phyloP scores from a whole-genome alignment of 53 echinoderm and acorn worm genomes.

The Zoroaster sp. region DNA sequence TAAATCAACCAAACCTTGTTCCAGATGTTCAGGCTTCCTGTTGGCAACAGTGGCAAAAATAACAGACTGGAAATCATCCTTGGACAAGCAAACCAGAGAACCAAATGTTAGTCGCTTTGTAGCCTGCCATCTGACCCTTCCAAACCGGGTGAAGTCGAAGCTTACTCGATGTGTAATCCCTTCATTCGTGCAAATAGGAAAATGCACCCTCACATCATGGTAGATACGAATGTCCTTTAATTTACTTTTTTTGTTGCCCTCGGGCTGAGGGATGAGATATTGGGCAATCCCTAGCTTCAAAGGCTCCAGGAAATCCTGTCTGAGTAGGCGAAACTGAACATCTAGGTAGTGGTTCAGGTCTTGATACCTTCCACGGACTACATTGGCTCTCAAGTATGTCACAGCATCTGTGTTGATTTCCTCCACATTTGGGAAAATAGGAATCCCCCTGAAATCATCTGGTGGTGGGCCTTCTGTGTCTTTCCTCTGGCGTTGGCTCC shows the following conservation, averaged over 20 bases:
- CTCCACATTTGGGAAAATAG: constrained; percentile 67
- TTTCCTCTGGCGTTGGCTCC: not conserved
- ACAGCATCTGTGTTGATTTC: constrained; percentile 62
- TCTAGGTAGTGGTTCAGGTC: constrained; percentile 88
- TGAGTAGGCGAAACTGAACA: constrained; percentile 90
- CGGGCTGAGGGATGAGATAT: constrained; percentile 45
- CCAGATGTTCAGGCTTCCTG: constrained; percentile 73
- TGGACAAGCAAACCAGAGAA: constrained; percentile 83
- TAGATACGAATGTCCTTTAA: constrained; percentile 86
- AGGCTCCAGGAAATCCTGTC: constrained; percentile 89
- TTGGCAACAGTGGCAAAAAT: constrained; percentile 91
- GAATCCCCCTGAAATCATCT: constrained; percentile 79
- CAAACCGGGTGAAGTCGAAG: constrained; percentile 69
- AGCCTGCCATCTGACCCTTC: constrained; percentile 78
- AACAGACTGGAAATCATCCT: constrained; percentile 80
- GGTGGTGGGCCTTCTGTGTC: constrained; percentile 67
- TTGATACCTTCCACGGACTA: constrained; percentile 67
- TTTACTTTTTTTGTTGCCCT: constrained; percentile 46
- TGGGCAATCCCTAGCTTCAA: constrained; percentile 80
- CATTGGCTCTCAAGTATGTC: constrained; percentile 72
- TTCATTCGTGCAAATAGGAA: constrained; percentile 79
- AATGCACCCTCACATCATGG: constrained; percentile 68
- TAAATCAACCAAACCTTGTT: constrained; percentile 81
- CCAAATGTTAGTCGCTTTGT: constrained; percentile 82
- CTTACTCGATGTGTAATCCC: constrained; percentile 77